These are phyloP conservation scores for Andrena flavipes DNA, from an alignment of 2,888 invertebrate genomes.

Conservation along the genomic window DNA sequence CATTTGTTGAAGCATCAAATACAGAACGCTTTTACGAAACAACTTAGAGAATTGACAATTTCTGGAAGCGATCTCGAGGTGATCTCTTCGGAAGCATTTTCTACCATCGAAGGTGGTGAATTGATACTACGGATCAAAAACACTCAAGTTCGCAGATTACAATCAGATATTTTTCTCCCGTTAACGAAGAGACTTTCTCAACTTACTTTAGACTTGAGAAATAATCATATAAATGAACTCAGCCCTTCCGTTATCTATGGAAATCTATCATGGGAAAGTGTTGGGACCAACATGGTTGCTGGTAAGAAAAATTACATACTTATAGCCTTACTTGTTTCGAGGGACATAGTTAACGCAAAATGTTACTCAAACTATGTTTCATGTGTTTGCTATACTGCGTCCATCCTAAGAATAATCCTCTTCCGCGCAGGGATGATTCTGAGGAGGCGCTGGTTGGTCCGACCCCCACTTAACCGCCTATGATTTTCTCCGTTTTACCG, in stretches of 20 bases:
- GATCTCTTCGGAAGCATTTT: slow-evolving; percentile 92
- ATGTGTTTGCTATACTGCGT: no score
- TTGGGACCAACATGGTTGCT: slow-evolving; percentile 93
- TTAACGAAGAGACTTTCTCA: slow-evolving; percentile 91
- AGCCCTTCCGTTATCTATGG: slow-evolving; percentile 95
- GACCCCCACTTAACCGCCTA: no score
- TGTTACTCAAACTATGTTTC: no score
- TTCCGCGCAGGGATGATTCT: no score
- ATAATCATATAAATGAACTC: slow-evolving; percentile 93
- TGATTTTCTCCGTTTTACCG: no score
- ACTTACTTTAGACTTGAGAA: slow-evolving; percentile 93
- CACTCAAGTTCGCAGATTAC: slow-evolving; percentile 92
- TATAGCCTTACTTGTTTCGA: no score
- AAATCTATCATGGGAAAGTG: slow-evolving; percentile 94
- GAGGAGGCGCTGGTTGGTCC: no score
- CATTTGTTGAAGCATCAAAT: slow-evolving; percentile 91
- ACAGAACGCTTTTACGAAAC: slow-evolving; percentile 91
- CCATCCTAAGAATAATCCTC: no score
- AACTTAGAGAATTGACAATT: slow-evolving; percentile 92
- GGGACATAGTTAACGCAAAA: no score
- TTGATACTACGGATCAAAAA: slow-evolving; percentile 91
- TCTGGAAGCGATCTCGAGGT: slow-evolving; percentile 90
- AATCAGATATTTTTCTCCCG: slow-evolving; percentile 91
- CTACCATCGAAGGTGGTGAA: slow-evolving; percentile 91
- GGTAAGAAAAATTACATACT: slow-evolving; percentile 85